Evolutionary conservation across 2,888 invertebrate species (phyloP), one percentile per base, ranked within the genome.

Genomic region (Julus scanicus): DNA sequence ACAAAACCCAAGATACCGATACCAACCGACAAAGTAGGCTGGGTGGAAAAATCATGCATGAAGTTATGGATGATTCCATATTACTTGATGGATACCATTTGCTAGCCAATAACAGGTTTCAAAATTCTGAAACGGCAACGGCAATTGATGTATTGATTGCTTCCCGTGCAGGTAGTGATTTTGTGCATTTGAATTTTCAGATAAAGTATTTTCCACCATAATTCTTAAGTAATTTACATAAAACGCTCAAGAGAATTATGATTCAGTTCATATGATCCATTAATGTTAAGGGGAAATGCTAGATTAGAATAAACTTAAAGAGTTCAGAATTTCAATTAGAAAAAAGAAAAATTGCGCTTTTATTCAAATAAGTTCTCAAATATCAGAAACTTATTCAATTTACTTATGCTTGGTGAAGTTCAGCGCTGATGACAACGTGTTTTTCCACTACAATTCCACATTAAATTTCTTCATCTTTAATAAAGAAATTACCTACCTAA

Each of bases 191-290:
- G 15, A 63, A 63, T n/a, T n/a, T 15, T 63, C 57, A 63, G 57
- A 63, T n/a, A 63, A n/a, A n/a, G 57, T n/a, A 63, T 63, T 63
- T 63, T 63, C 53, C 57, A 15, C 57, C 57, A 63, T n/a, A n/a
- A n/a, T 63, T 11, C 17, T 63, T 63, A n/a, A 2, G n/a, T n/a
- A 63, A n/a, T 63, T n/a, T 2, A 1, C 57, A 63, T 63, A 15
- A n/a, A 11, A 63, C 1, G 1, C 17, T 63, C n/a, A 1, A 63
- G 57, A 63, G n/a, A n/a, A 63, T 2, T 15, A 17, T n/a, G 57
- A 63, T 17, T 63, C n/a, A 17, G 5, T 63, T 5, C 57, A n/a
- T 15, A n/a, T 13, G 53, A 57, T 13, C 53, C 15, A 57, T 15
- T 57, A n/a, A 63, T n/a, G 57, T 5, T 2, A 15, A 57, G 13